Base-by-base conservation (phyloP, 1,140 invertebrate species). In the Halyomorpha halys region DNA sequence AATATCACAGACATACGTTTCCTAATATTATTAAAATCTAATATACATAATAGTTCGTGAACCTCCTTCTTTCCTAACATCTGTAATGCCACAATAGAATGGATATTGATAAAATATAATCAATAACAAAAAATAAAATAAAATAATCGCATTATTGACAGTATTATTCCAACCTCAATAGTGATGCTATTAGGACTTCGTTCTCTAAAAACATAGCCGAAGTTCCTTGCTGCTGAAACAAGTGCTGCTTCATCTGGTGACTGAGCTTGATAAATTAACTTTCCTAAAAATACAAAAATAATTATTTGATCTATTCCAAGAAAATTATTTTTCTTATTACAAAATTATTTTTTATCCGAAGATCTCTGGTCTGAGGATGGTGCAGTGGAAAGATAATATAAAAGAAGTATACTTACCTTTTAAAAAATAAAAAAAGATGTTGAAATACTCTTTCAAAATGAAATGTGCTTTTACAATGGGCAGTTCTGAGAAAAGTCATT, bases 1-100 rank as follows among this genome's bases (percentile, higher is more conserved):
- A 96, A 80, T 73, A 98, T 95, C 60, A 98, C 96, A 61, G 96
- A 98, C 97, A 99, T 99, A 76, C 97, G 81, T 81, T 99, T 99
- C 65, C 97, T 81, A 68, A 97, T 89, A 79, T 99, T 99, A 80
- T 99, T 97, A 75, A 99, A 99, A 79, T 99, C 97, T 65, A 99
- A 81, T 75, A 99, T 98, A 76, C 93, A 94, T 53, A 99, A 80
- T 54, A 99, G 80, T 74, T 99, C 94, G 76, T 98, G 94, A 11
- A 90, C 84, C 81, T 97, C 90, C 71, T 81, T 82, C 71, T 84
- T 79, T 65, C 89, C 91, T 82, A 89, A 86, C 59, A 90, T 78
- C 72, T 79, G 65, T 16, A 67, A 65, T 8, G 56, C 18, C 49
- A 47, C 6, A 51, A 59, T n/a, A 18, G 4, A 30, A 25, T 18